Base-by-base conservation (phyloP, 2,113 vertebrate species). In the Lutjanus erythropterus region DNA sequence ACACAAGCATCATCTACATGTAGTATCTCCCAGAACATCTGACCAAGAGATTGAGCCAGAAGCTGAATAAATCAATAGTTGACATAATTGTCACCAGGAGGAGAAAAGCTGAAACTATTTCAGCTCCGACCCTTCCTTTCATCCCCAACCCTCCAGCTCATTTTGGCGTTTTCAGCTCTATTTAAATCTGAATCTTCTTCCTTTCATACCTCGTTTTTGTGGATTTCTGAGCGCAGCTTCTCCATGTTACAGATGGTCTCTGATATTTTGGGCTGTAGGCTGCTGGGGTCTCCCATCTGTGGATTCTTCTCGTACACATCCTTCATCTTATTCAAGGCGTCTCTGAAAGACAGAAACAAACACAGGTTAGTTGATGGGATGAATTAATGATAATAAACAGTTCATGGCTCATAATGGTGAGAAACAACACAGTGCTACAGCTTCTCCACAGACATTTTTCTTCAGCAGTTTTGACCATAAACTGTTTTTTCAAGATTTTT, bases 241-340 rank as follows among this genome's bases (percentile, higher is more conserved):
- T 99, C 97, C 94, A 99, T 99, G 86, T 96, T 99, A 91, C 95
- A 96, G 84, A 97, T 98, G 23, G 97, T 99, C 89, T 99, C 98
- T 19, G 97, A 96, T 92, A 99, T 95, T 92, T 98, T 98, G 70
- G 97, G 98, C 86, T 98, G 97, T 80, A 99, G 95, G 92, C 97
- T 99, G 90, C 91, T 91, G 60, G 98, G 97, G 86, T 99, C 98
- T 27, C 98, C 98, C 98, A 99, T 98, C 91, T 99, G 97, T 37
- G 98, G 97, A 86, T 97, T 99, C 94, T 99, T 99, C 92, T 98
- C 97, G 85, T 99, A 99, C 15, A 99, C 98, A n/a, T 99, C 98
- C 95, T 98, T 99, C 98, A 99, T 99, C 95, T 99, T 99, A 93
- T 99, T 99, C 86, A 99, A 95, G 2, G 98, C 98, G 81, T 99